A percentile compares a stretch with the other conserved stretches of the same genome.
Evolutionary conservation across 2,797 vertebrate genomes (phyloP).

Genomic region (Cercopithecus neglectus): DNA sequence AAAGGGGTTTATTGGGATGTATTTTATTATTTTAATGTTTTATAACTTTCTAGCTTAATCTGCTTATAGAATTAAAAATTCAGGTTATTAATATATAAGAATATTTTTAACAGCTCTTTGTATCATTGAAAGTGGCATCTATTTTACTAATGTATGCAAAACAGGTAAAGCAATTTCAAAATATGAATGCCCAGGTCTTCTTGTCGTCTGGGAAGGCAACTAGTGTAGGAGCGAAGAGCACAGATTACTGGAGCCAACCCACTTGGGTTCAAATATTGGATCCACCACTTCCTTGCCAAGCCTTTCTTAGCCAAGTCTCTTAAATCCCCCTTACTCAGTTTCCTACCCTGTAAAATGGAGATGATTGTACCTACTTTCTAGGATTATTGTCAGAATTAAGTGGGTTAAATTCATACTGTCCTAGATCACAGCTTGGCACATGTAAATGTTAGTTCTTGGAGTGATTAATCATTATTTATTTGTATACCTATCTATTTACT

Average conservation of each 20-base stretch:
- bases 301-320: not conserved
- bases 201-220: not conserved
- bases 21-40: not conserved
- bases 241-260: not conserved
- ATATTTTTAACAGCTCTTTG: not conserved
- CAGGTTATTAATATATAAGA: not conserved
- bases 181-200: not conserved
- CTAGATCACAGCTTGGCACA: not conserved
- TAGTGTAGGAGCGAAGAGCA: not conserved
- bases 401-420: not conserved
- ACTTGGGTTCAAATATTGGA: not conserved
- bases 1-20: not conserved
- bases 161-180: not conserved
- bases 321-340: not conserved
- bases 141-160: not conserved
- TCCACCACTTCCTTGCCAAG: not conserved
- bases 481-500: not conserved
- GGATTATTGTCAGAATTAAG: not conserved
- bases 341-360: not conserved
- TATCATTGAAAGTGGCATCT: not conserved
- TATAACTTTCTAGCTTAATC: not conserved
- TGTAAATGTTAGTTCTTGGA: not conserved
- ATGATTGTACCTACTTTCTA: not conserved
- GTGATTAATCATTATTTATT: not conserved
- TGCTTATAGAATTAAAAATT: slow-evolving; percentile 37